Evolutionary conservation across 2,797 vertebrate species (phyloP), one percentile per base, ranked within the genome.

Genomic region (Chanos chanos): DNA sequence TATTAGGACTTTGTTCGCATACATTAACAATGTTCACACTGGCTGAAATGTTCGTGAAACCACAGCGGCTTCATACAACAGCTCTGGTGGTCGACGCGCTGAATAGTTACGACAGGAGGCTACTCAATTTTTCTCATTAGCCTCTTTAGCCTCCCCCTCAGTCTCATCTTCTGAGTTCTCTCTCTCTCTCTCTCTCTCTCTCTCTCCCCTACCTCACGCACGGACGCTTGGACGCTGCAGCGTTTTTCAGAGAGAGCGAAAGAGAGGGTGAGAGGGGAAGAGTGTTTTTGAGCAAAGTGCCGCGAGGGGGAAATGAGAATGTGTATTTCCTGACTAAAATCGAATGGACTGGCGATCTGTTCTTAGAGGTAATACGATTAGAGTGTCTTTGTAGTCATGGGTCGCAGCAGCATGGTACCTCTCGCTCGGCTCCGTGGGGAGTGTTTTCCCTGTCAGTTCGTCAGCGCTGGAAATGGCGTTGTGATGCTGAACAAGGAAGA

Each of bases 401-500:
- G 84, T 85, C 79, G 83, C 86, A 75, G 85, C 86, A 81, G 85
- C 70, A 71, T 85, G 85, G 81, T 86, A 81, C 86, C 85, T 87
- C 67, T 77, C 76, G 70, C 80, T 75, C 80, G 71, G 82, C 81
- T 89, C 88, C 88, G 83, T 51, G 80, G 86, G 87, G 85, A 85
- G 79, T 75, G 79, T 86, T 83, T 83, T 73, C 84, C 75, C 84
- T 72, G 80, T 84, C 87, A 84, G 85, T 85, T 83, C 83, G 81
- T 85, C 84, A 74, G 80, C 83, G 81, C 83, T 86, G 84, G 85
- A 86, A 91, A 92, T 91, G 90, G 89, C 85, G 84, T 71, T 92
- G 83, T 87, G 89, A 87, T 88, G 88, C 85, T 83, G 84, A 87
- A 76, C 82, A 79, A 72, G 84, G 85, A 86, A 88, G 88, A 89